Evolutionary conservation across 2,797 vertebrate species (phyloP), one percentile per base, ranked within the genome.

Genomic region (Cuniculus paca): DNA sequence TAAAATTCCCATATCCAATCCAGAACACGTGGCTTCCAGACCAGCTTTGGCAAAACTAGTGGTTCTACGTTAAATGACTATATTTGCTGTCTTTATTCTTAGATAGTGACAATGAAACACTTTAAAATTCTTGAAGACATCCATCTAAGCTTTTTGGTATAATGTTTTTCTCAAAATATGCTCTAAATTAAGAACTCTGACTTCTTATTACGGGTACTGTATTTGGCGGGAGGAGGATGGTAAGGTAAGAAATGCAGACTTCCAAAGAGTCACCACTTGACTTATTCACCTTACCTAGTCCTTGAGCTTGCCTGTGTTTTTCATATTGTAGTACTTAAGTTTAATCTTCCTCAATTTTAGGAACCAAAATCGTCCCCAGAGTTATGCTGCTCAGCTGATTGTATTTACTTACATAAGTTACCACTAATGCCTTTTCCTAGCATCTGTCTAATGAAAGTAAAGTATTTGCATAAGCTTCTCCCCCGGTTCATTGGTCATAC

Each of bases 171-270:
- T 77, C 42, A 26, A 31, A 80, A 65, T 36, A 9, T 1, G 8
- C 16, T 77, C 60, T 31, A 19, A 39, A 28, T 52, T 98, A 98
- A 91, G 95, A 88, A 70, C 94, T 72, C 86, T 58, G 61, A 79
- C 91, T 87, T 80, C 91, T 87, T 80, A 0, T 0, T 28, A 48
- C 85, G 90, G 95, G 80, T 78, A 26, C 42, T 45, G 45, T 19
- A 0, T 39, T 31, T 5, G 3, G 42, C 22, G 24, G 84, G 20
- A 82, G 39, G 70, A 56, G 70, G 6, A 0, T 12, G 34, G 50
- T 77, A 61, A 78, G 34, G 14, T 16, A 22, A 24, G 83, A 50
- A 56, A 31, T 45, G 5, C 48, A 56, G 14, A 8, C 31, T 22
- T 20, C 19, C 28, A 17, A 11, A 63, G 70, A 58, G 54, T 34